Evolutionary conservation across 2,113 vertebrate species (phyloP).

Genomic region (Camelus dromedarius): DNA sequence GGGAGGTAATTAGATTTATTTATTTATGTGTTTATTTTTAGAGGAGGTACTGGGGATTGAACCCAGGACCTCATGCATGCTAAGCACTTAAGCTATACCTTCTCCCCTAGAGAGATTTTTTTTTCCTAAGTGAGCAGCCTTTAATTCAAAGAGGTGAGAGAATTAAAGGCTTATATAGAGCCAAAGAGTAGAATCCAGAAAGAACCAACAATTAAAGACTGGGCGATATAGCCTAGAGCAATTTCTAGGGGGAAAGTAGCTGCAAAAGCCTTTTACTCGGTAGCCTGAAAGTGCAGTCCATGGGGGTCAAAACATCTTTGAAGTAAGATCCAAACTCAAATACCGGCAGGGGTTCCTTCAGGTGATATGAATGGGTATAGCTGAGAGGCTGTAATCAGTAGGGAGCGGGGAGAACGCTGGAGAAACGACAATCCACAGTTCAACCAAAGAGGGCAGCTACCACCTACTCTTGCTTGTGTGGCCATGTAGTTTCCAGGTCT

Average conservation of each 20-base stretch:
- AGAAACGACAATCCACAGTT: rapidly evolving
- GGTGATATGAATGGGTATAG: neutral
- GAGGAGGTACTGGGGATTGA: no score
- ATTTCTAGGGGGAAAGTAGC: neutral
- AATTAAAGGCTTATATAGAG: neutral
- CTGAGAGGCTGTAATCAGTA: rapidly evolving
- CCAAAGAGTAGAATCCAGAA: neutral
- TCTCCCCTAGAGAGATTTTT: neutral
- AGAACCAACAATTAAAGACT: neutral
- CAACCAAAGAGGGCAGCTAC: neutral
- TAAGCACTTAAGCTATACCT: no score
- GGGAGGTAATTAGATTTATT: no score
- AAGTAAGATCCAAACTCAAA: neutral
- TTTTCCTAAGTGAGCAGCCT: neutral
- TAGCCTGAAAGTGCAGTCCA: neutral
- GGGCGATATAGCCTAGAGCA: neutral
- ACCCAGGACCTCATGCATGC: no score
- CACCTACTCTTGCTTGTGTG: no score
- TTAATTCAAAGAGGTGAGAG: neutral
- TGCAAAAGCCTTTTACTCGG: neutral
- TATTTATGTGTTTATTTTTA: no score
- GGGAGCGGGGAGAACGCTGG: no score
- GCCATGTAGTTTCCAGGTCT: neutral
- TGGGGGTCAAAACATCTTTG: neutral
- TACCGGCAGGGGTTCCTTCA: neutral